These are phyloP conservation scores for Euthynnus affinis DNA, from an alignment of 2,797 vertebrate species.

Conservation along the genomic window DNA sequence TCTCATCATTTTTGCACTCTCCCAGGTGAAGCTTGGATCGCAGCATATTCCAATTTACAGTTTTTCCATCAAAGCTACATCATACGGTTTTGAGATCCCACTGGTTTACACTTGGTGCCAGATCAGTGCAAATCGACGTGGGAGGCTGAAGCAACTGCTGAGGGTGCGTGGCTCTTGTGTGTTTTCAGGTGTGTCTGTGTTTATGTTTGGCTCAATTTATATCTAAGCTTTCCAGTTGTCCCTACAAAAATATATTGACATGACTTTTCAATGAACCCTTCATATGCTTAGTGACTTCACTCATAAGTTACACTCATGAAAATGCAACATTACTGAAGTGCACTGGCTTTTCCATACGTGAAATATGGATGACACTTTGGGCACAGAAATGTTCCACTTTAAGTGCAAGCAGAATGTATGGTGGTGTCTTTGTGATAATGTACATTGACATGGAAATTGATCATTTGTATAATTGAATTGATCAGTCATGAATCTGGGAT, in stretches of 20 bases:
- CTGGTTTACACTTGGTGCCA: slow-evolving; percentile 21
- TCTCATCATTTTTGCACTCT: slow-evolving; percentile 36
- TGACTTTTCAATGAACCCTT: slow-evolving; percentile 20
- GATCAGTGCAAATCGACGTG: slow-evolving; percentile 30
- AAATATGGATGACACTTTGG: slow-evolving; percentile 21
- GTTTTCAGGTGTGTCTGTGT: slow-evolving; percentile 14
- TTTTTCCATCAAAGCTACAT: slow-evolving; percentile 52
- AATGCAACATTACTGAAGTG: background rate
- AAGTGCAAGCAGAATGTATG: background rate
- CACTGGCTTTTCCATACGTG: background rate
- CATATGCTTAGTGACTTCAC: background rate
- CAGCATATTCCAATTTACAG: slow-evolving; percentile 55
- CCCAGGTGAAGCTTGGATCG: slow-evolving; percentile 45
- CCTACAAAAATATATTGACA: background rate
- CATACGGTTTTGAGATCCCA: slow-evolving; percentile 15
- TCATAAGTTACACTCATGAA: slow-evolving; percentile 4
- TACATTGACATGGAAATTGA: slow-evolving; percentile 18
- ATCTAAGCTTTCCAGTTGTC: slow-evolving; percentile 8
- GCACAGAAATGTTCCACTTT: slow-evolving; percentile 1
- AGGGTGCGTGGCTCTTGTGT: slow-evolving; percentile 4
- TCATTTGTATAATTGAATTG: slow-evolving; percentile 37
- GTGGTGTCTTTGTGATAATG: slow-evolving; percentile 1
- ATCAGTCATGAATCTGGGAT: slow-evolving; percentile 21
- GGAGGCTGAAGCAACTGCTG: slow-evolving; percentile 30
- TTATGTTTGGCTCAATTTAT: slow-evolving; percentile 2